Evolutionary conservation across 2,113 vertebrate species (phyloP).

Genomic region (Etheostoma spectabile): DNA sequence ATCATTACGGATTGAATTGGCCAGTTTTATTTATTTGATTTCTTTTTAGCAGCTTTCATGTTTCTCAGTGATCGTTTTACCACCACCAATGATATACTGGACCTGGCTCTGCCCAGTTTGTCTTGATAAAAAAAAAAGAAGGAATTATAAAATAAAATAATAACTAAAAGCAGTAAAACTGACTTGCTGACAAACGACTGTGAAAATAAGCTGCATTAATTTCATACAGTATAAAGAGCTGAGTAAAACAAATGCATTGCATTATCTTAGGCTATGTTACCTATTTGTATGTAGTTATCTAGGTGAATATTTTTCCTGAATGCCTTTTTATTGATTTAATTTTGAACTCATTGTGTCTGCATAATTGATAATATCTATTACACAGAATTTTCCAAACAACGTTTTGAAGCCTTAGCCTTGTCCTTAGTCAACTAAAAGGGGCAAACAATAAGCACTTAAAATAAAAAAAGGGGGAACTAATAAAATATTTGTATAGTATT

Average conservation of each 20-base stretch:
- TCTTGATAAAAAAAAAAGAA: not conserved
- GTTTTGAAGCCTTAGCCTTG: not conserved
- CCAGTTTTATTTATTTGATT: not conserved
- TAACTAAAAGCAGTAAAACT: not conserved
- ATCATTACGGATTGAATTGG: not conserved
- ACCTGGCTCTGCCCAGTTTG: not conserved
- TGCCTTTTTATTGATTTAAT: not conserved
- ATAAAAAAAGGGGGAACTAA: conserved; percentile 6
- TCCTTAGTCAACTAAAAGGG: conserved; percentile 30
- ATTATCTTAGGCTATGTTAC: conserved; percentile 1
- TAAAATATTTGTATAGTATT: conserved; percentile 25
- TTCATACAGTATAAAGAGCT: not conserved
- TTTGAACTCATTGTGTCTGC: not conserved
- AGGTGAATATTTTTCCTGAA: not conserved
- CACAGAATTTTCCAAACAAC: not conserved
- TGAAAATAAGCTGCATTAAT: not conserved
- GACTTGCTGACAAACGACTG: not conserved
- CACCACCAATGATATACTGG: not conserved
- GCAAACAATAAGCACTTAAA: conserved; percentile 29
- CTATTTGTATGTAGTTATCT: not conserved
- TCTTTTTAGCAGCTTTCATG: not conserved
- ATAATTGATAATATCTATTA: not conserved
- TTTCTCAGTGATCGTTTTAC: not conserved
- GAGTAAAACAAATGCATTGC: not conserved
- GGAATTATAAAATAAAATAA: too few species aligned